A percentile compares a stretch with the other conserved stretches of the same genome.
phyloP scores from a whole-genome alignment of 2,113 vertebrate genomes.

The Onychorhynchus coronatus region DNA sequence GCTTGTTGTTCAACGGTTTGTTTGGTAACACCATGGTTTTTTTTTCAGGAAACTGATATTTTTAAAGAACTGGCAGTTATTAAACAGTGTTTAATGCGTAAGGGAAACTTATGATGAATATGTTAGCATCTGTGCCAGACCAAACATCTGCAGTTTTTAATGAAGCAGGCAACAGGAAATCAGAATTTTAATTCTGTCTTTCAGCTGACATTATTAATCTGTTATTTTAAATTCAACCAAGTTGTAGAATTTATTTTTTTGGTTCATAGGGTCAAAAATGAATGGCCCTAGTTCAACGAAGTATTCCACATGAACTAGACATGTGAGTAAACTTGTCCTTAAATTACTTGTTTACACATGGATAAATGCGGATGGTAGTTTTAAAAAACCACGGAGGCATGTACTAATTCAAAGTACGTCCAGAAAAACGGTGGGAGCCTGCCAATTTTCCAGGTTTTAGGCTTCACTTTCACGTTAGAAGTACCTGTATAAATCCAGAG shows the following conservation, averaged over 20 bases:
- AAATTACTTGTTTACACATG: not conserved
- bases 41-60: not conserved
- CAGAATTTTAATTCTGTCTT: slow-evolving; percentile 2
- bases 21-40: not conserved
- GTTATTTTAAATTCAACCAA: not conserved
- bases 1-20: not conserved
- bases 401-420: not conserved
- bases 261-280: not conserved
- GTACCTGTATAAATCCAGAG: not conserved
- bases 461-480: not conserved
- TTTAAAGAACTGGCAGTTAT: slow-evolving; percentile 23
- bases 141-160: slow-evolving; percentile 51
- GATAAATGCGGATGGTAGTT: not conserved
- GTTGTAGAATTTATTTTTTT: not conserved
- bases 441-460: not conserved
- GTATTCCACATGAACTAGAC: not conserved
- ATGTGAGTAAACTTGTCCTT: not conserved
- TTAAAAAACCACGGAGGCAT: not conserved
- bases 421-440: not conserved
- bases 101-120: not conserved
- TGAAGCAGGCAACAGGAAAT: not conserved
- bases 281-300: not conserved
- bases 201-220: not conserved
- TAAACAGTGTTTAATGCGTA: slow-evolving; percentile 2
- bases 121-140: slow-evolving; percentile 20